Conservation (phyloP, 2,888 invertebrate species). For the Idaea dimidiata region DNA sequence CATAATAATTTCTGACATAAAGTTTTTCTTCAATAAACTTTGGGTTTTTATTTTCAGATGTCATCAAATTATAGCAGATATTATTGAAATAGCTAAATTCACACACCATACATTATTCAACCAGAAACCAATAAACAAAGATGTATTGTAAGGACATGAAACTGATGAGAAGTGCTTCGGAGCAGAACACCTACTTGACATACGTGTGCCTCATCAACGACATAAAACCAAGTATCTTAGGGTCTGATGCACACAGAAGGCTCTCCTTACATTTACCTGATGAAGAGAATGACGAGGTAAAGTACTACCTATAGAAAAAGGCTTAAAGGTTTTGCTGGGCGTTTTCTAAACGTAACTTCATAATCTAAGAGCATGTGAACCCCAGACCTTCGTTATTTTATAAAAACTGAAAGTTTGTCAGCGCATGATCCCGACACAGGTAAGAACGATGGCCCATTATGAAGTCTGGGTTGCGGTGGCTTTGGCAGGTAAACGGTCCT, state of each 20-base stretch:
- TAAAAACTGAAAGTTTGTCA: too few relatives aligned
- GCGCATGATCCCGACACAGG: too few relatives aligned
- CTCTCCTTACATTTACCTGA: constrained; percentile 27
- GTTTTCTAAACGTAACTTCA: too few relatives aligned
- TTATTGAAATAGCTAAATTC: constrained; percentile 21
- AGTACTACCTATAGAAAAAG: constrained; percentile 6
- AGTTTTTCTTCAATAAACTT: too few relatives aligned
- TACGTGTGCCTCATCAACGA: constrained; percentile 62
- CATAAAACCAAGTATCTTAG: constrained; percentile 36
- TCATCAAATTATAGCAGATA: constrained; percentile 11
- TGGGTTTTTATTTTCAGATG: constrained; percentile 29
- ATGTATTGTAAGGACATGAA: constrained; percentile 37
- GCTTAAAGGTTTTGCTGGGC: too few relatives aligned
- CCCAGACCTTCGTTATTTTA: too few relatives aligned
- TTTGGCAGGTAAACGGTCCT: too few relatives aligned
- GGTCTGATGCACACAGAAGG: constrained; percentile 21
- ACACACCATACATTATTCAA: constrained; percentile 21
- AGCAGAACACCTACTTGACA: constrained; percentile 57
- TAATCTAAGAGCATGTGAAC: too few relatives aligned
- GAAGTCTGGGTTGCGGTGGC: too few relatives aligned
- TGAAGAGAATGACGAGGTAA: constrained; percentile 37
- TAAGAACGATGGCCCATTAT: too few relatives aligned
- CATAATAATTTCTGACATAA: too few relatives aligned
- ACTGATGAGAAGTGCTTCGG: constrained; percentile 53
- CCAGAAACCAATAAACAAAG: constrained; percentile 11